A percentile compares a stretch with the other conserved stretches of the same genome.
phyloP scores from a whole-genome alignment of 2,888 invertebrate genomes.

The Caenorhabditis sp. region DNA sequence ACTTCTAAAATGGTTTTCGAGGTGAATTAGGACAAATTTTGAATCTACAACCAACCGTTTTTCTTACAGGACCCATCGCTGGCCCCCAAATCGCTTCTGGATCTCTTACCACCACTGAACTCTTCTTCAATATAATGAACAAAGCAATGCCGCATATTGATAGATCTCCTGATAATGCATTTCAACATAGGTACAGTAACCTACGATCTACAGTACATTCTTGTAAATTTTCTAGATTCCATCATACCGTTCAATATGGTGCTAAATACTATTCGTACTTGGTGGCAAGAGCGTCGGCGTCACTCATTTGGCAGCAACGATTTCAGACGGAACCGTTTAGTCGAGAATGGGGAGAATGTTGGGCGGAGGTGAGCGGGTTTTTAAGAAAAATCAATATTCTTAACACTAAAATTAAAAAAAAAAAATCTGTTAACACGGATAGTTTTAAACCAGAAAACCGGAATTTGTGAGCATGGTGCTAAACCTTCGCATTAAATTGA shows the following conservation, averaged over 20 bases:
- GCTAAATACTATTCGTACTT: conserved; percentile 98
- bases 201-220: background rate
- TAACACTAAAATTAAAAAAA: no score
- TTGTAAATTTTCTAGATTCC: conserved; percentile 78
- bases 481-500: no score
- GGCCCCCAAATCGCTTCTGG: conserved; percentile 50
- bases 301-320: conserved; percentile 61
- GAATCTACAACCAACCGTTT: background rate
- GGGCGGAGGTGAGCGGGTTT: conserved; percentile 59
- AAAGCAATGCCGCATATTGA: conserved; percentile 60
- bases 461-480: no score
- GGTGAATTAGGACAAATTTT: no score
- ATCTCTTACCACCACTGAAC: conserved; percentile 52
- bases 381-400: no score
- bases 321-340: conserved; percentile 62
- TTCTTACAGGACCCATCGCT: conserved; percentile 13
- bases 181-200: conserved; percentile 56
- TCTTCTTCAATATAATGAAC: conserved; percentile 51
- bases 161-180: conserved; percentile 51
- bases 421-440: no score
- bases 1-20: background rate
- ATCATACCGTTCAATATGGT: conserved; percentile 95
- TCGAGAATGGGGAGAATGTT: conserved; percentile 55
- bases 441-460: no score
- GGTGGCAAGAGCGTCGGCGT: conserved; percentile 77